A percentile compares a stretch with the other conserved stretches of the same genome.
These are phyloP conservation scores for Serranus cabrilla DNA, from an alignment of 2,797 vertebrate species.

Conservation along the genomic window DNA sequence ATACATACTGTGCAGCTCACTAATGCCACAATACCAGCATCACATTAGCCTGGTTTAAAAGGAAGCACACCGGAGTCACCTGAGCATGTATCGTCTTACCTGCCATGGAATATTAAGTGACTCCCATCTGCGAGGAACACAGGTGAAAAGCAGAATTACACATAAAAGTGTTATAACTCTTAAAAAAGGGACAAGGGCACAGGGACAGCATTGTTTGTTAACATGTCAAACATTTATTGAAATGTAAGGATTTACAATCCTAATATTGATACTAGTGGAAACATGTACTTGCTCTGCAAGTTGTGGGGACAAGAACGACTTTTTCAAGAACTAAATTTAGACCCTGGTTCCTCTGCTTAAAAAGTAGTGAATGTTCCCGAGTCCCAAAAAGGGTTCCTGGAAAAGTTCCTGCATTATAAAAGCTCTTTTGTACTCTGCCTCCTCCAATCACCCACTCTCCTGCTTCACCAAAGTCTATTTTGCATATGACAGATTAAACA, in stretches of 20 bases:
- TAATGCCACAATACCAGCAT: constrained; percentile 2
- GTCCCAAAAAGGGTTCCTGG: constrained; percentile 4
- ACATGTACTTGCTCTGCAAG: background rate
- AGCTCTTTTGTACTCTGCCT: constrained; percentile 11
- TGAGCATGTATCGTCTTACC: constrained; percentile 37
- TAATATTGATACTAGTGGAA: background rate
- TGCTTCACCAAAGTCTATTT: constrained; percentile 30
- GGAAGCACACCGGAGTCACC: constrained; percentile 23
- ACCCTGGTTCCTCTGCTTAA: background rate
- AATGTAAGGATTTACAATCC: background rate
- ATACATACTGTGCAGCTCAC: background rate
- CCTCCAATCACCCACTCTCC: constrained; percentile 16
- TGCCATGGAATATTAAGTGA: constrained; percentile 4
- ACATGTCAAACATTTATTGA: background rate
- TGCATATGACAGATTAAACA: constrained; percentile 45
- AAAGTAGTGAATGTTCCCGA: background rate
- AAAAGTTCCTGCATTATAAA: constrained; percentile 30
- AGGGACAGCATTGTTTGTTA: constrained; percentile 20
- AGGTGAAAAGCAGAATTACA: constrained; percentile 28
- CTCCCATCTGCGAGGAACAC: background rate
- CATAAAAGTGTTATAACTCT: constrained; percentile 15
- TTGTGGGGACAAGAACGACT: background rate
- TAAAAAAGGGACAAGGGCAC: constrained; percentile 11
- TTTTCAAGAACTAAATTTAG: background rate
- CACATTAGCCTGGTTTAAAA: constrained; percentile 28